Conservation (phyloP, 2,113 vertebrate genomes). For the Mesitornis unicolor region DNA sequence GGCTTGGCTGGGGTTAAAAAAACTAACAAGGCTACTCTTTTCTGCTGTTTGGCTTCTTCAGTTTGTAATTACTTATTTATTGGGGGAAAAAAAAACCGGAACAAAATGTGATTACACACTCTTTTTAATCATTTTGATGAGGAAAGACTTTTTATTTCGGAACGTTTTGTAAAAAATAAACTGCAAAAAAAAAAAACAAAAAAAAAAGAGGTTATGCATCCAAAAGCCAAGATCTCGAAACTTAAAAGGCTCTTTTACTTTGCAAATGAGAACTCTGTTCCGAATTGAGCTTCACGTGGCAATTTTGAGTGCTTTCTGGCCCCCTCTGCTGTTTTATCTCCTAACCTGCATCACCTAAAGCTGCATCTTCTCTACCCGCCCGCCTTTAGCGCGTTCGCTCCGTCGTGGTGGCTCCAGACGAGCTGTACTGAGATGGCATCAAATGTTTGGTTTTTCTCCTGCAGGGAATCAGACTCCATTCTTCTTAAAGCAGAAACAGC, state of each 20-base stretch:
- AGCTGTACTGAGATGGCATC: slow-evolving; percentile 76
- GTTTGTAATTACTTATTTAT: slow-evolving; percentile 81
- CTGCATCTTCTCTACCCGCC: slow-evolving; percentile 63
- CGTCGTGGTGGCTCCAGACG: slow-evolving; percentile 68
- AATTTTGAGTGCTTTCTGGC: slow-evolving; percentile 80
- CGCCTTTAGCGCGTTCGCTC: slow-evolving; percentile 64
- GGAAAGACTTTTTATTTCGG: slow-evolving; percentile 67
- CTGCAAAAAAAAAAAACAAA: neutral
- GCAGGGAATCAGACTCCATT: slow-evolving; percentile 85
- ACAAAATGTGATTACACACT: slow-evolving; percentile 66
- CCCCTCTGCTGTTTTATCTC: slow-evolving; percentile 84
- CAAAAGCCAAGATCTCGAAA: slow-evolving; percentile 73
- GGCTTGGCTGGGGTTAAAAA: slow-evolving; percentile 91
- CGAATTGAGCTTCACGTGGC: slow-evolving; percentile 60
- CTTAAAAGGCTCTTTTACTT: slow-evolving; percentile 70
- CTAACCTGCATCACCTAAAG: slow-evolving; percentile 83
- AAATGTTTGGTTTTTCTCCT: slow-evolving; percentile 82
- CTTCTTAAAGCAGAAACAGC: slow-evolving; percentile 90
- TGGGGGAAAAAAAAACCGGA: slow-evolving; percentile 12
- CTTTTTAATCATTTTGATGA: slow-evolving; percentile 84
- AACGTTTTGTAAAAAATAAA: slow-evolving; percentile 65
- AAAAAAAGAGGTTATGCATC: slow-evolving; percentile 65
- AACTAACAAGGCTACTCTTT: slow-evolving; percentile 89
- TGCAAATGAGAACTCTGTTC: slow-evolving; percentile 67
- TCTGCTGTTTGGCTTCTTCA: slow-evolving; percentile 90